phyloP scores from a whole-genome alignment of 2,888 invertebrate genomes.

The Heterodera filipjevi region DNA sequence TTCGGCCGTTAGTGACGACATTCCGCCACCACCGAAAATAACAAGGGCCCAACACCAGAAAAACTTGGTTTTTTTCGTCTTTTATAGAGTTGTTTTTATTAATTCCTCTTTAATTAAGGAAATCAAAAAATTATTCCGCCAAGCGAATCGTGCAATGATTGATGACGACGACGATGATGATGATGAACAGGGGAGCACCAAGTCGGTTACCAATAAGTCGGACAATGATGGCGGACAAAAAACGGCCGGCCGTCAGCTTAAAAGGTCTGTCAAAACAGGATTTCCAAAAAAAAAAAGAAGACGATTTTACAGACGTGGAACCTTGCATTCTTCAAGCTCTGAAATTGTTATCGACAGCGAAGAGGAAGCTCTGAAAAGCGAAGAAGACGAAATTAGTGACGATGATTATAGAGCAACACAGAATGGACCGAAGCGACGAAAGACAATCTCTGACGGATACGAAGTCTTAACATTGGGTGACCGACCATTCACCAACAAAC shows the following conservation, averaged over 20 bases:
- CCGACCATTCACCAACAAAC: not conserved
- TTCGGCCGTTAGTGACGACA: not conserved
- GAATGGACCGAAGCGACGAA: not conserved
- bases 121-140: not conserved
- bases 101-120: not conserved
- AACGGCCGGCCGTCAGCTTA: not conserved
- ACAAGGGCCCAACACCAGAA: not conserved
- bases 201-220: too few species aligned
- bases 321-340: not conserved
- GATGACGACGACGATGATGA: not conserved
- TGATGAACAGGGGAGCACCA: not conserved
- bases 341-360: not conserved
- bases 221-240: not conserved
- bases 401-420: not conserved
- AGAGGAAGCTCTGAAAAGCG: not conserved
- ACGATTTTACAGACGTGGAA: not conserved
- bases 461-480: not conserved
- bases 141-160: not conserved
- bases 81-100: not conserved
- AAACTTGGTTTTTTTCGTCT: not conserved
- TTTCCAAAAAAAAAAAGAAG: too few species aligned
- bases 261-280: too few species aligned
- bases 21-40: constrained; percentile 4
- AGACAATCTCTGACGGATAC: not conserved
- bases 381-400: not conserved